Evolutionary conservation across 2,797 vertebrate species (phyloP).

Genomic region (Leontopithecus rosalia): DNA sequence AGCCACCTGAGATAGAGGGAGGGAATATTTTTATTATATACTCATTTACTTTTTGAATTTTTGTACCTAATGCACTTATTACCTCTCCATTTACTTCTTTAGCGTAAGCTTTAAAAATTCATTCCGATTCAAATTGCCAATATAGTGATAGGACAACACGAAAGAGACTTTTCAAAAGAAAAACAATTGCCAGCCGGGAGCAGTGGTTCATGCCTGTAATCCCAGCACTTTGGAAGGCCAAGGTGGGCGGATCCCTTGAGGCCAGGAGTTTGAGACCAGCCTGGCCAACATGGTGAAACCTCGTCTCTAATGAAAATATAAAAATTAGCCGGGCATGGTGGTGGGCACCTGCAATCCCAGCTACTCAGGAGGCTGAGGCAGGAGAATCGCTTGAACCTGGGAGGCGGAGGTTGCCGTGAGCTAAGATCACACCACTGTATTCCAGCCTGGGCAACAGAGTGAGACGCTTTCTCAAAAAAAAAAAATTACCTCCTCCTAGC

Average conservation of each 20-base stretch:
- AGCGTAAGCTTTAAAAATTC: background rate
- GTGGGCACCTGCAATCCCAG: background rate
- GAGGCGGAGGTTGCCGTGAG: background rate
- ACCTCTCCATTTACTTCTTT: background rate
- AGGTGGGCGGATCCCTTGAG: background rate
- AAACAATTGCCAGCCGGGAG: background rate
- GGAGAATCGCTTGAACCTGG: background rate
- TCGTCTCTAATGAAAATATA: background rate
- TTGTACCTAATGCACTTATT: background rate
- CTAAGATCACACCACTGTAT: background rate
- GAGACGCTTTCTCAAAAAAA: background rate
- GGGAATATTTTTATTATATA: background rate
- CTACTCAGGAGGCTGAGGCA: background rate
- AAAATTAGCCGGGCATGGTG: background rate
- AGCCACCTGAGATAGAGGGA: background rate
- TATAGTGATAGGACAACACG: background rate
- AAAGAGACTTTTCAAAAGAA: constrained; percentile 15
- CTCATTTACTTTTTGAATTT: constrained; percentile 28
- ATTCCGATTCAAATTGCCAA: background rate
- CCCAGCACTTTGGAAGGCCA: background rate
- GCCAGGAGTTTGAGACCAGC: background rate
- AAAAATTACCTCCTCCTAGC: background rate
- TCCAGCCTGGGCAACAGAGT: background rate
- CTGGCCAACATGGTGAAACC: background rate
- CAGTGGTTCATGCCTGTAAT: background rate